Percentiles rank a stretch among this genome's conserved stretches.
phyloP scores from a whole-genome alignment of 1,140 invertebrate species.

The Mya arenaria region DNA sequence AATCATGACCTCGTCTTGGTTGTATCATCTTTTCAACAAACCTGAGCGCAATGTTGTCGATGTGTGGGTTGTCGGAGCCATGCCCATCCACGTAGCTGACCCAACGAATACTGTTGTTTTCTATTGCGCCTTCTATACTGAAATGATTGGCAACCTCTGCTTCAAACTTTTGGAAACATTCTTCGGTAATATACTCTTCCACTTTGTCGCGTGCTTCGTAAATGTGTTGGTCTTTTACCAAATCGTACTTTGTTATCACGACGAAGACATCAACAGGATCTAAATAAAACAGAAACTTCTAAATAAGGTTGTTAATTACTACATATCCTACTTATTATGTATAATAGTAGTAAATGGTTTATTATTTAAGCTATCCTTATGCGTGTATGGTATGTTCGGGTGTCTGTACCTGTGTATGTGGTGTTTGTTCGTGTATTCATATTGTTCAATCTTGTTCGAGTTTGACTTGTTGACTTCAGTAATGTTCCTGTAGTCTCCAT shows the following conservation, averaged over 20 bases:
- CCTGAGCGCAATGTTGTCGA: conserved; percentile 18
- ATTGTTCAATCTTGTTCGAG: no score
- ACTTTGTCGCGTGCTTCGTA: not conserved
- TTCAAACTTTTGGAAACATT: not conserved
- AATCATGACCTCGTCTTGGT: not conserved
- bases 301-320: no score
- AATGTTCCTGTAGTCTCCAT: no score
- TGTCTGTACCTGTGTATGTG: no score
- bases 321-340: no score
- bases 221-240: not conserved
- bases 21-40: conserved; percentile 20
- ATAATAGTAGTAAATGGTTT: no score
- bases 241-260: conserved; percentile 20
- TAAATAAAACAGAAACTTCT: no score
- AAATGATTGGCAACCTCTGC: not conserved
- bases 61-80: not conserved
- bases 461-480: no score
- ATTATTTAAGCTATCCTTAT: no score
- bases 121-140: conserved; percentile 6
- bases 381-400: no score
- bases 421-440: no score
- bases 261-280: conserved; percentile 14
- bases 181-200: not conserved
- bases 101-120: conserved; percentile 22
- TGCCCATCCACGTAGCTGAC: conserved; percentile 9